Percentiles rank a stretch among this genome's conserved stretches.
Evolutionary conservation across 2,797 vertebrate species (phyloP).

Genomic region (Lepus townsendii): DNA sequence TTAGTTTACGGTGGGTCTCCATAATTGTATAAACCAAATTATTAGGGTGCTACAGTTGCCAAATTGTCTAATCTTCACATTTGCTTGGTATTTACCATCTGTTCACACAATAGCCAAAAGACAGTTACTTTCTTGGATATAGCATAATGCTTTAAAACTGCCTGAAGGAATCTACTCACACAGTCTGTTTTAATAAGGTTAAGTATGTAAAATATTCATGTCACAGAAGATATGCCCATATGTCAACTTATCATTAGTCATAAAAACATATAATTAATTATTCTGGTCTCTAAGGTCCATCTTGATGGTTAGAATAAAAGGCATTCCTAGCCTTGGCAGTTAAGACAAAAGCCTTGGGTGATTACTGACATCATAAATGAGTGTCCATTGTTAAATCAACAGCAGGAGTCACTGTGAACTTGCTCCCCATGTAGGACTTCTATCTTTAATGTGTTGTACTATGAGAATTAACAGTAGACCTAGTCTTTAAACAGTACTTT

Average conservation of each 20-base stretch:
- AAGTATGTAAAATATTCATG: constrained; percentile 57
- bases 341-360: too few species aligned
- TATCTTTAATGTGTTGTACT: too few species aligned
- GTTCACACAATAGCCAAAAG: constrained; percentile 54
- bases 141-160: constrained; percentile 32
- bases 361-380: too few species aligned
- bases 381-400: too few species aligned
- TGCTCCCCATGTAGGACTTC: too few species aligned
- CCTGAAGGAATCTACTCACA: constrained; percentile 43
- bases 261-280: constrained; percentile 3
- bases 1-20: constrained; percentile 47
- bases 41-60: constrained; percentile 27
- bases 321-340: not conserved
- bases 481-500: too few species aligned
- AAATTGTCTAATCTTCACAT: constrained; percentile 50
- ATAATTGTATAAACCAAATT: constrained; percentile 9
- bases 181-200: constrained; percentile 63
- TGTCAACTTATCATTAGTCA: not conserved
- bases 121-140: constrained; percentile 36
- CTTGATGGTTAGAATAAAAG: not conserved
- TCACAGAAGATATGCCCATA: not conserved
- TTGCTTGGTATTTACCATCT: constrained; percentile 62
- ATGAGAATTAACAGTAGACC: too few species aligned
- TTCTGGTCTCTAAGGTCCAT: not conserved
- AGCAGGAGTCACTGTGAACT: too few species aligned